Percentiles rank a stretch among this genome's conserved stretches.
These are phyloP conservation scores for Pteria penguin DNA, from an alignment of 2,888 invertebrate genomes.

Conservation along the genomic window DNA sequence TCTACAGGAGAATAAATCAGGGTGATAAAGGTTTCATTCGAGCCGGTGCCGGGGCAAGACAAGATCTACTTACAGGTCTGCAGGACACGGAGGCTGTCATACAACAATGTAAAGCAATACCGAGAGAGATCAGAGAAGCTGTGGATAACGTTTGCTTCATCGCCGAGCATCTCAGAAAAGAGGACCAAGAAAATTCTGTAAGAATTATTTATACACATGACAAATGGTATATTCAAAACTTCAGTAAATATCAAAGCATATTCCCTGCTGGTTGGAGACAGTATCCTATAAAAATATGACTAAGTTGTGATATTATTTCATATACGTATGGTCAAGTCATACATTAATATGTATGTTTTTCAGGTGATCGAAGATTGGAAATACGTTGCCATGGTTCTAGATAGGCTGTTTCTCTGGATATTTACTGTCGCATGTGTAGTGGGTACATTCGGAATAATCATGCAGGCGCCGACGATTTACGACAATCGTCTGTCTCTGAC, in stretches of 20 bases:
- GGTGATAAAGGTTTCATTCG: conserved; percentile 22
- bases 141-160: conserved; percentile 86
- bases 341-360: too few relatives aligned
- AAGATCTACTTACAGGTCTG: conserved; percentile 29
- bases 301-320: too few relatives aligned
- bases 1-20: conserved; percentile 16
- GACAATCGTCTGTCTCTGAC: conserved; percentile 67
- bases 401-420: conserved; percentile 77
- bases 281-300: too few relatives aligned
- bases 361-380: conserved; percentile 79
- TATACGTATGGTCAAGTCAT: too few relatives aligned
- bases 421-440: conserved; percentile 77
- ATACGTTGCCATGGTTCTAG: conserved; percentile 79
- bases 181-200: conserved; percentile 69
- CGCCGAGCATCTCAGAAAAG: conserved; percentile 70
- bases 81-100: conserved; percentile 25
- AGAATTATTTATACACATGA: conserved; percentile 25
- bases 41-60: conserved; percentile 32
- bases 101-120: conserved; percentile 41
- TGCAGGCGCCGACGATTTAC: conserved; percentile 78
- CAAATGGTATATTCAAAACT: not conserved
- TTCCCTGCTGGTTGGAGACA: too few relatives aligned
- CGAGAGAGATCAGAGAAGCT: conserved; percentile 92
- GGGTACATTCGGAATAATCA: conserved; percentile 77
- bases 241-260: too few relatives aligned